Conservation (phyloP, 2,113 vertebrate species). For the Apteryx mantelli region DNA sequence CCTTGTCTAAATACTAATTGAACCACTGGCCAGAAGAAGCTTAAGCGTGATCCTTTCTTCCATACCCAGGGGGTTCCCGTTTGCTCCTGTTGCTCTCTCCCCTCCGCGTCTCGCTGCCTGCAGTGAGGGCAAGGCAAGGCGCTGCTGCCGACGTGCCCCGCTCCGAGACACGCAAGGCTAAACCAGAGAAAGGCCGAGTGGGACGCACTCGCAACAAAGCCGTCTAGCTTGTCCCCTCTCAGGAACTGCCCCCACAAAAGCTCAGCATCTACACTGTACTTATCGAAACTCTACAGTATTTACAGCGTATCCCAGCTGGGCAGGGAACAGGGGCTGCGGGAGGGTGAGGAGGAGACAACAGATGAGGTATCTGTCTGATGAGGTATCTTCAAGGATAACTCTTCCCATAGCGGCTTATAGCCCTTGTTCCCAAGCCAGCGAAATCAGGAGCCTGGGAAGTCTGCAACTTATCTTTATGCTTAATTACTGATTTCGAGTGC, state of each 20-base stretch:
- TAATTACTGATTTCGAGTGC: neutral
- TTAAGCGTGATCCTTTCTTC: neutral
- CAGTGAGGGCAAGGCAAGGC: neutral
- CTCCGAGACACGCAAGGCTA: neutral
- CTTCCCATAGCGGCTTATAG: rapidly evolving
- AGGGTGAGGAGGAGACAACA: neutral
- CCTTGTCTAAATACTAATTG: neutral
- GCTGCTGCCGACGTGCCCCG: rapidly evolving
- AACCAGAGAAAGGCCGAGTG: neutral
- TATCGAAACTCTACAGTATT: neutral
- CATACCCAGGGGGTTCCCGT: neutral
- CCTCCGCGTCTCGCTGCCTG: neutral
- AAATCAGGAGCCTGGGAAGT: neutral
- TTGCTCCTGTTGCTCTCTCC: neutral
- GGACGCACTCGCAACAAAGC: neutral
- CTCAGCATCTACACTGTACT: neutral
- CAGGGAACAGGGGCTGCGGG: neutral
- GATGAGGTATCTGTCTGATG: neutral
- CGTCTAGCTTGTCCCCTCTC: neutral
- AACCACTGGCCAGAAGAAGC: neutral
- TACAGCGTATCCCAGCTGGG: neutral
- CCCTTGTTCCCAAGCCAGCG: neutral
- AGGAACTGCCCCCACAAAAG: neutral
- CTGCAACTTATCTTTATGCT: neutral
- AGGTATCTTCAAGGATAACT: neutral